Evolutionary conservation across 2,888 invertebrate species (phyloP), one percentile per base, ranked within the genome.

Genomic region (Halictus ligatus): DNA sequence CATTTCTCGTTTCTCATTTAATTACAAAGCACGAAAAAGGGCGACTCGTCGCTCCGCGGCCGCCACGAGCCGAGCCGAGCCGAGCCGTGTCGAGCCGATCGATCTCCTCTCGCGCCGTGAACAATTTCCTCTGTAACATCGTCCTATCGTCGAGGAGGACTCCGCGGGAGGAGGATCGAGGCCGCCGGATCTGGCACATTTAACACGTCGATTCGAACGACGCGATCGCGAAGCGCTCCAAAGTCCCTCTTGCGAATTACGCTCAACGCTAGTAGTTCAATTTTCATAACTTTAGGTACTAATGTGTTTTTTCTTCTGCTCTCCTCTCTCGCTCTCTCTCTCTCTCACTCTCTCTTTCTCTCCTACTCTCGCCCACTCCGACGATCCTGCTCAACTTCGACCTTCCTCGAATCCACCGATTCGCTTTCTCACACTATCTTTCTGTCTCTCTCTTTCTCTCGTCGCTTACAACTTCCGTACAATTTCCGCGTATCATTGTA

Each of bases 281-380:
- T 82, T 40, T 69, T 90, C 78, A 84, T 90, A 92, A 92, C 88
- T 87, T 92, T 93, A 92, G 92, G 93, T 93, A 93, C 91, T 92
- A 92, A 91, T 91, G 91, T 91, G 87, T 86, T 80, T 88, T 82
- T 71, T 86, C 71, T 85, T 72, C 75, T 69, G 29, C 67, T 54
- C 69, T 29, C 29, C 13, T 35, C 76, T 48, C 43, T 78, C 40
- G 71, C 75, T 35, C 75, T 35, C 67, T 64, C 18, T 13, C 25
- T 58, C 67, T 69, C 64, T 35, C 35, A 1, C 35, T 35, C 29
- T 46, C 35, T 40, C 29, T 29, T 15, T 2, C 35, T 67, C 35
- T 67, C 18, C 35, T 35, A 21, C 18, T 64, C 64, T 29, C 15
- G n/a, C 58, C n/a, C n/a, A n/a, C 58, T 58, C 58, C n/a, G 12